Percentiles rank a stretch among this genome's conserved stretches.
phyloP scores from a whole-genome alignment of 2,113 vertebrate genomes.

The Daboia siamensis region DNA sequence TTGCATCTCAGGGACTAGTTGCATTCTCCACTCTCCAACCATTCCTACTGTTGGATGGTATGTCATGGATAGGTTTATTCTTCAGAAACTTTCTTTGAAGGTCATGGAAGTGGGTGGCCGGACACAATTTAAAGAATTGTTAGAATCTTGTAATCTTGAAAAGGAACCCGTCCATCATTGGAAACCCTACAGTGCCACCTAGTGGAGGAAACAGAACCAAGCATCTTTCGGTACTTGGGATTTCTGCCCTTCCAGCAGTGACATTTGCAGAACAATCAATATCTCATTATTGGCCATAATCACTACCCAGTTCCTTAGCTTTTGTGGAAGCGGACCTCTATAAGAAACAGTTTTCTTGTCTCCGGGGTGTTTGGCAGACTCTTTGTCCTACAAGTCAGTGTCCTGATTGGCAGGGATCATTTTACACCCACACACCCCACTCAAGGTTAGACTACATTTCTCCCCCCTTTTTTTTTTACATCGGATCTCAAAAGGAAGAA shows the following conservation, averaged over 20 bases:
- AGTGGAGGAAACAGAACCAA: conserved; percentile 18
- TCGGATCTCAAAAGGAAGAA: not conserved
- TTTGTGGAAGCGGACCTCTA: conserved; percentile 43
- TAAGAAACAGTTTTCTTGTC: conserved; percentile 22
- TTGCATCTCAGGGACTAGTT: too few species aligned
- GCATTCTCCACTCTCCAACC: not conserved
- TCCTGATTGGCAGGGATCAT: conserved; percentile 49
- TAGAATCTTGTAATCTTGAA: not conserved
- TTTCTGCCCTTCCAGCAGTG: conserved; percentile 12
- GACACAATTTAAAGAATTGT: not conserved
- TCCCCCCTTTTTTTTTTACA: not conserved
- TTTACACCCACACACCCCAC: not conserved
- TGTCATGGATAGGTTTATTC: not conserved
- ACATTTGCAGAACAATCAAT: conserved; percentile 64
- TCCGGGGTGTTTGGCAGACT: conserved; percentile 8
- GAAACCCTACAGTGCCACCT: conserved; percentile 49
- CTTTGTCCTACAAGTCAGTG: conserved; percentile 52
- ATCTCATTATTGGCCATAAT: conserved; percentile 67
- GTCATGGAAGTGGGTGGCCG: not conserved
- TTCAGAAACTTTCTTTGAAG: not conserved
- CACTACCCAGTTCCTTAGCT: conserved; percentile 58
- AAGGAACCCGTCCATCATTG: fast-evolving
- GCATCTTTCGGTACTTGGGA: fast-evolving
- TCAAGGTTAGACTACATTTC: conserved; percentile 29
- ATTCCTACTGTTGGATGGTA: too few species aligned